Evolutionary conservation across 2,797 vertebrate genomes (phyloP).

Genomic region (Netta rufina): DNA sequence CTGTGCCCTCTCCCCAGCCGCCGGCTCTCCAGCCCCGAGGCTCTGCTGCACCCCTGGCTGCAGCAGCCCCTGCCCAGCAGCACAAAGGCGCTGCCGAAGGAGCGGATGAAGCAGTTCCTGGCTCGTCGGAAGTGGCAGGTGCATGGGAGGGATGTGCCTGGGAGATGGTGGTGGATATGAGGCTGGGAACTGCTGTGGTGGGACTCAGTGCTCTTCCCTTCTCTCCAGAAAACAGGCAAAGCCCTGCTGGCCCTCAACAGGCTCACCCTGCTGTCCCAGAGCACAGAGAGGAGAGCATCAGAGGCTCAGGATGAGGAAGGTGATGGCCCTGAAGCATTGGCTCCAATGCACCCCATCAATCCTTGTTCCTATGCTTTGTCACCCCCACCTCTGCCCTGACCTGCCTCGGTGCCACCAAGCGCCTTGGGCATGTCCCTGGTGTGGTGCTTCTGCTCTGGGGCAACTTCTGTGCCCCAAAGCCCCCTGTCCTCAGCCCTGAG

Average conservation of each 20-base stretch:
- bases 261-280: constrained; percentile 82
- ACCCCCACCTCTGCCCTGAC: not conserved
- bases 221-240: constrained; percentile 80
- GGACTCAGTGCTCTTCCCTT: not conserved
- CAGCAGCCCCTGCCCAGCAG: constrained; percentile 61
- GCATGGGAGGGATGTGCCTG: not conserved
- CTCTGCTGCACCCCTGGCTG: constrained; percentile 87
- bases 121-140: constrained; percentile 91
- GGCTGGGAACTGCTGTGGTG: not conserved
- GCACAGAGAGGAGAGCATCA: constrained; percentile 35
- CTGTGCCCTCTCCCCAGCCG: constrained; percentile 38
- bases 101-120: constrained; percentile 88
- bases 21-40: constrained; percentile 79
- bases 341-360: accelerated
- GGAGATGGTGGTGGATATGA: accelerated
- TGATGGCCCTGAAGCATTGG: not conserved
- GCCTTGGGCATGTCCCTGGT: accelerated
- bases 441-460: not conserved
- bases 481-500: not conserved
- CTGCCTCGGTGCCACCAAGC: not conserved
- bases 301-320: constrained; percentile 73
- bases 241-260: constrained; percentile 88
- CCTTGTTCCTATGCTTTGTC: not conserved
- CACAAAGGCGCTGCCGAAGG: constrained; percentile 83
- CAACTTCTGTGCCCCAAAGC: not conserved